Conservation (phyloP, 2,888 invertebrate genomes). For the Dendrolimus houi region DNA sequence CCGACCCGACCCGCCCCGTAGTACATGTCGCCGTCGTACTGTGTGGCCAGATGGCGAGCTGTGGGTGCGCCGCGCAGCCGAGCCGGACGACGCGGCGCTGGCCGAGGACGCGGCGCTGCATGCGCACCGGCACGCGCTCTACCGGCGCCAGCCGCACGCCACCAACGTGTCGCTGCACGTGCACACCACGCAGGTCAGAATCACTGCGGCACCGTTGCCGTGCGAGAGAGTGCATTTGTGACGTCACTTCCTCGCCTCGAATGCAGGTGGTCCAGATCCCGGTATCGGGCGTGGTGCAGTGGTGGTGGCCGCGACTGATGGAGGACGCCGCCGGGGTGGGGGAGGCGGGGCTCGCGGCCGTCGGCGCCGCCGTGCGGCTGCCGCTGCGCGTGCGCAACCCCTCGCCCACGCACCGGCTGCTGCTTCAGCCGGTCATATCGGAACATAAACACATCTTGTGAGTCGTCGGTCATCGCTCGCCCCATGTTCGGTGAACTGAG, state of each 20-base stretch:
- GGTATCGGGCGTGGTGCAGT: constrained; percentile 20
- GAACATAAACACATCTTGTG: constrained; percentile 11
- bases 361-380: constrained; percentile 72
- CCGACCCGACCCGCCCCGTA: background rate
- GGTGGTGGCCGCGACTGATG: constrained; percentile 26
- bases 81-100: constrained; percentile 13
- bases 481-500: background rate
- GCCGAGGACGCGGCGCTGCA: constrained; percentile 16
- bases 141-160: constrained; percentile 42
- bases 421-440: constrained; percentile 76
- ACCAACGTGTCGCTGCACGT: constrained; percentile 83
- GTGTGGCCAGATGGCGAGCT: constrained; percentile 26
- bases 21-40: constrained; percentile 6
- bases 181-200: constrained; percentile 80
- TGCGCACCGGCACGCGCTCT: constrained; percentile 15
- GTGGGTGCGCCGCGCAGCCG: constrained; percentile 24
- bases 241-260: constrained; percentile 2
- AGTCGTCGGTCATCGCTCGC: constrained; percentile 4
- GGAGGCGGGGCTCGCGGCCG: constrained; percentile 20
- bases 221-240: background rate
- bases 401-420: constrained; percentile 77
- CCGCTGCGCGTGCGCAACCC: constrained; percentile 85
- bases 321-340: constrained; percentile 7
- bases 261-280: constrained; percentile 26
- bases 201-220: background rate